Evolutionary conservation across 2,888 invertebrate species (phyloP), one percentile per base, ranked within the genome.

Genomic region (Scaptomyza polygonia): DNA sequence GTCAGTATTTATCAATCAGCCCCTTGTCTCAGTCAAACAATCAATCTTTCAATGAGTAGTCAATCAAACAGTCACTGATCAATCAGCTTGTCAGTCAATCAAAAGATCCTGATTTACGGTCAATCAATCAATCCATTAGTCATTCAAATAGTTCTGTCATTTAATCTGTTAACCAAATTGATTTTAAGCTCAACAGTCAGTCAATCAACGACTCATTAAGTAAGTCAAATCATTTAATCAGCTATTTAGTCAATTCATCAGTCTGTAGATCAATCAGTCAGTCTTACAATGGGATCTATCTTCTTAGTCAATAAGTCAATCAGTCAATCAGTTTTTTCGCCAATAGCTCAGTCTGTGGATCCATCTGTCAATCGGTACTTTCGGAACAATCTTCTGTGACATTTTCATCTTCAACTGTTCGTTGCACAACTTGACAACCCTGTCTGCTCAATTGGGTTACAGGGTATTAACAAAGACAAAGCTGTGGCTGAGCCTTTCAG

Each of bases 401-500:
- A 9, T 34, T 14, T 39, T 9, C 7, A 3, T 9, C 36, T 36
- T 36, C 34, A 1, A 36, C 1, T 8, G 25, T 4, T 1, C 25
- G 5, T 25, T 25, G 25, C 25, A 25, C 25, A 25, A 1, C 36
- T 16, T 3, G 8, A 9, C 36, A 16, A 1, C 16, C 39, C 42
- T 3, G 12, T 12, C 11, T 9, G 0, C 16, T 9, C 16, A 39
- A 39, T 16, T n/a, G 14, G 25, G 21, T 8, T 21, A 49, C 25
- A 49, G 49, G 36, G 49, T 49, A 49, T 36, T 11, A 25, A 25
- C 14, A 40, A 42, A 64, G 64, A 64, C 64, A 64, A 64, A 63
- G 64, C 64, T 48, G 54, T 34, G 47, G 40, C 44, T 44, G 61
- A 4, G 36, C 21, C 43, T 11, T 40, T 18, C 11, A 18, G 16